Base-by-base conservation (phyloP, 2,797 vertebrate genomes). In the Lemur catta region DNA sequence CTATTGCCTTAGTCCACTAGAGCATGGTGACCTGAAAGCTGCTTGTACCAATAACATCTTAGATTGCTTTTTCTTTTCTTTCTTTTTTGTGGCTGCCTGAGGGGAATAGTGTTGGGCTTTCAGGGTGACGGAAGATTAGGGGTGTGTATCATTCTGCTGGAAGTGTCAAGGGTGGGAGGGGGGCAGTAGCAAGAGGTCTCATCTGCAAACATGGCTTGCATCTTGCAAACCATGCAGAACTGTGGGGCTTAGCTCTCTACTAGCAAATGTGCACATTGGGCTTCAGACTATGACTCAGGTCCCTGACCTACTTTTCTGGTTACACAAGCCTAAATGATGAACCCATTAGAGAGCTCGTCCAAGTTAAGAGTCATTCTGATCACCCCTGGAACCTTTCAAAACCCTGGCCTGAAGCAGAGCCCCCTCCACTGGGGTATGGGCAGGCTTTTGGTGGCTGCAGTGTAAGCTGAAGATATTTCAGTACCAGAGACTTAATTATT, bases 271-370 rank as follows among this genome's bases (percentile, higher is more conserved):
- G 15, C 72, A 35, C 24, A 3, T 6, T 46, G 28, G 7, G 59
- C 96, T 97, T 95, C 65, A 96, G 71, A 52, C 65, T 89, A 13
- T 88, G 93, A 76, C 69, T 96, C 52, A 74, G 88, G 85, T 94
- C 94, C 30, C 57, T 98, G 97, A 98, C 98, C 98, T 98, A 97
- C 91, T 97, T 98, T 97, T 93, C 84, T 95, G 92, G 93, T 97
- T 97, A 87, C 84, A 93, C 67, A 94, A 91, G 97, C 96, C 69
- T 91, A 85, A 94, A 81, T 57, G 91, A 81, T 57, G 91, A 97
- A 91, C 50, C 41, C n/a, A 20, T 97, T 96, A 95, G 91, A 94
- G 95, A 82, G 61, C 63, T 93, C 91, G 96, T 93, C 89, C 91
- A 90, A 94, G 55, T 30, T 79, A 50, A 50, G 61, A 81, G 61